These are phyloP conservation scores for Clinocottus analis DNA, from an alignment of 2,113 vertebrate species.

Conservation along the genomic window DNA sequence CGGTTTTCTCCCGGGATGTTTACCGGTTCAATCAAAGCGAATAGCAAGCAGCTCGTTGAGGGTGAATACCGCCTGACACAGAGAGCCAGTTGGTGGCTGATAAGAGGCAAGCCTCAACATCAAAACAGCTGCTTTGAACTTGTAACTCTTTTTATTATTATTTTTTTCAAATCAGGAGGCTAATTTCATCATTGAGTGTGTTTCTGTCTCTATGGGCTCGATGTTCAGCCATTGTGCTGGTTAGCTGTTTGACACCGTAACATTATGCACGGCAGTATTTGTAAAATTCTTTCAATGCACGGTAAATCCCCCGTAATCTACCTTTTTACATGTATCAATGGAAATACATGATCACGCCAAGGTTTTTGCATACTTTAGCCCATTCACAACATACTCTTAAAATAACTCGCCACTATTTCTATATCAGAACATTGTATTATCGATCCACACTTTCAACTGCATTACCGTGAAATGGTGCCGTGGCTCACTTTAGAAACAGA, in stretches of 20 bases:
- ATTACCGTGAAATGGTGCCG: neutral
- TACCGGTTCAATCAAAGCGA: constrained; percentile 27
- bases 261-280: too few species aligned
- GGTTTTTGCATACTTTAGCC: too few species aligned
- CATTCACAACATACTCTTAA: neutral
- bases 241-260: neutral
- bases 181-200: neutral
- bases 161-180: neutral
- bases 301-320: neutral
- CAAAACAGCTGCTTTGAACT: constrained; percentile 27
- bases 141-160: neutral
- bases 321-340: neutral
- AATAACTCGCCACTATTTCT: neutral
- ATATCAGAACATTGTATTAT: neutral
- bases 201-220: neutral
- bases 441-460: neutral
- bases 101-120: constrained; percentile 33
- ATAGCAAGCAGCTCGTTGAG: neutral
- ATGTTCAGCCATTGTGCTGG: neutral
- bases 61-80: constrained; percentile 11
- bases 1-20: constrained; percentile 37
- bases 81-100: constrained; percentile 46
- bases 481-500: neutral
- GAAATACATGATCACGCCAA: neutral
- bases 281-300: too few species aligned